Evolutionary conservation across 2,797 vertebrate species (phyloP), one percentile per base, ranked within the genome.

Genomic region (Lagorchestes hirsutus): DNA sequence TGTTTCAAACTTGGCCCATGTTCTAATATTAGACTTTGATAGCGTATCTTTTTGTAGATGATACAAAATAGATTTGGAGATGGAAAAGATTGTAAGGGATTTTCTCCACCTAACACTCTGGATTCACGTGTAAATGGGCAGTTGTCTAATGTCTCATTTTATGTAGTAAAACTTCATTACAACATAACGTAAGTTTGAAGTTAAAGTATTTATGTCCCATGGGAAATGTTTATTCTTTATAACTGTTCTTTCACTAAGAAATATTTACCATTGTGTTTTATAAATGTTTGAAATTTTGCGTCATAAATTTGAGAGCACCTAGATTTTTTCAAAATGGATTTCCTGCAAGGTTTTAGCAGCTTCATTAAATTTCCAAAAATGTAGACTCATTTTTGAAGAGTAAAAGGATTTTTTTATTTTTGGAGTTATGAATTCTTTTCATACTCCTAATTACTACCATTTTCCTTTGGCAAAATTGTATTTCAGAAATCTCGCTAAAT

Each of bases 1-100:
- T 96, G 90, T 95, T 91, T 97, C 95, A 96, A 94, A 90, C 28
- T 95, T 96, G 31, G 24, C 90, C 91, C 4, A 40, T 92, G 93
- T 92, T 91, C 92, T 52, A 16, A 46, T 87, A 46, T 87, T 87
- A 46, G 74, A 87, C 40, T 58, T 34, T 12, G 91, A 0, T 40
- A 58, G 62, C 18, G 0, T 50, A 91, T 34, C 6, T 18, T 55
- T 95, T 54, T 82, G 4, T 93, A 1, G 96, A 59, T 28, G 34
- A 94, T 29, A 28, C 34, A 92, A 50, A 91, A 46, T 82, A 56
- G 54, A 74, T 94, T 93, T 96, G 18, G 74, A 94, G 55, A 96
- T 87, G 40, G 22, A 87, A 87, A 87, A 87, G 74, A 46, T 87
- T 87, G 40, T 87, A 87, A 87, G 74, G 18, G 16, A 82, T 46